These are phyloP conservation scores for Coranthus polyacanthus DNA, from an alignment of 2,797 vertebrate genomes.

Conservation along the genomic window DNA sequence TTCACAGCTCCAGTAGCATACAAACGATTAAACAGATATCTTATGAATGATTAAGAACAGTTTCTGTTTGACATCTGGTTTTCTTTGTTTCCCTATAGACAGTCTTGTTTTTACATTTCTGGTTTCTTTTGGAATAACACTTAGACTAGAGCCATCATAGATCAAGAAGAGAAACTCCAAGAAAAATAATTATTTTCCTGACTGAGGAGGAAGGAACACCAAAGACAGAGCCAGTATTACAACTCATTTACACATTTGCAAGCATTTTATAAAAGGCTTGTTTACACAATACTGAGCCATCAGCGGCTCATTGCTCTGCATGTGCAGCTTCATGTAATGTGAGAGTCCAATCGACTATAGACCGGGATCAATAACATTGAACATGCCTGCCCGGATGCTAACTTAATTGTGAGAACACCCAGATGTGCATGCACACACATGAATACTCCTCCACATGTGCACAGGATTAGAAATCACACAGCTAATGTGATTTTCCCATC, in stretches of 20 bases:
- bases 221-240: not conserved
- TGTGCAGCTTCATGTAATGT: constrained; percentile 54
- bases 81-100: too few relatives aligned
- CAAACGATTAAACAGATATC: too few relatives aligned
- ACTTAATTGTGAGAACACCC: constrained; percentile 21
- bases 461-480: not conserved
- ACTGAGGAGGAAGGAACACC: not conserved
- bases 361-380: constrained; percentile 67
- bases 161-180: too few relatives aligned
- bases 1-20: too few relatives aligned
- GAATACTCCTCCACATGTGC: not conserved
- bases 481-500: not conserved
- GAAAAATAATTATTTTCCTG: too few relatives aligned
- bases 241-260: not conserved
- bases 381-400: constrained; percentile 55
- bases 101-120: too few relatives aligned
- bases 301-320: constrained; percentile 49
- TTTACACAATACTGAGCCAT: constrained; percentile 12
- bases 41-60: too few relatives aligned
- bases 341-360: constrained; percentile 59
- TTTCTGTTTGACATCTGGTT: too few relatives aligned
- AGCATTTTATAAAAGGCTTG: not conserved
- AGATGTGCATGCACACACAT: not conserved
- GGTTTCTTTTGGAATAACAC: too few relatives aligned
- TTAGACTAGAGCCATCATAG: too few relatives aligned